Conservation (phyloP, 1,140 invertebrate species). For the Dendrolimus kikuchii region DNA sequence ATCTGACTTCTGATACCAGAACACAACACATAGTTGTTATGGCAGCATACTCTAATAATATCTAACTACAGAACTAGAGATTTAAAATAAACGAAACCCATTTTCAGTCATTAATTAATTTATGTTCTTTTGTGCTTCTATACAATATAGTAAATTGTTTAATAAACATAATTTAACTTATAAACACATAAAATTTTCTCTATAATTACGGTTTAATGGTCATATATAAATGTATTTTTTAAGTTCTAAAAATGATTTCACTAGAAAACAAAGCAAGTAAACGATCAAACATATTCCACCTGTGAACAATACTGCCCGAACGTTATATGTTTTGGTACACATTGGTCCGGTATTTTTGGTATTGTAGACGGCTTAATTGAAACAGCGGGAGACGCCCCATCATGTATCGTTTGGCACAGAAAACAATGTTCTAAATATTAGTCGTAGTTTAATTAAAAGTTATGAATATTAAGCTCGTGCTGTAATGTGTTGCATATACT, state of each 20-base stretch:
- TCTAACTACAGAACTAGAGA: too few species aligned
- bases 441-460: conserved; percentile 58
- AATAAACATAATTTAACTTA: too few species aligned
- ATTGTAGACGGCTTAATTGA: conserved; percentile 68
- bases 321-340: conserved; percentile 45
- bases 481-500: conserved; percentile 2
- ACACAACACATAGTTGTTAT: too few species aligned
- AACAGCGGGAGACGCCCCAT: conserved; percentile 56
- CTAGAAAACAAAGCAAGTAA: conserved; percentile 4
- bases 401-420: conserved; percentile 33
- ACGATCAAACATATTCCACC: conserved; percentile 29
- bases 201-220: too few species aligned
- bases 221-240: too few species aligned
- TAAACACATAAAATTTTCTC: too few species aligned
- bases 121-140: too few species aligned
- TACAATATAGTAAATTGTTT: too few species aligned
- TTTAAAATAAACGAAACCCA: too few species aligned
- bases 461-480: conserved; percentile 16
- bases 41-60: too few species aligned
- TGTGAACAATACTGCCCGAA: conserved; percentile 22
- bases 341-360: conserved; percentile 53
- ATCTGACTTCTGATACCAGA: too few species aligned
- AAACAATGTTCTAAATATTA: conserved; percentile 56
- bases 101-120: too few species aligned
- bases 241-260: conserved; percentile 3